Evolutionary conservation across 2,888 invertebrate species (phyloP).

Genomic region (Frankliniella fusca): DNA sequence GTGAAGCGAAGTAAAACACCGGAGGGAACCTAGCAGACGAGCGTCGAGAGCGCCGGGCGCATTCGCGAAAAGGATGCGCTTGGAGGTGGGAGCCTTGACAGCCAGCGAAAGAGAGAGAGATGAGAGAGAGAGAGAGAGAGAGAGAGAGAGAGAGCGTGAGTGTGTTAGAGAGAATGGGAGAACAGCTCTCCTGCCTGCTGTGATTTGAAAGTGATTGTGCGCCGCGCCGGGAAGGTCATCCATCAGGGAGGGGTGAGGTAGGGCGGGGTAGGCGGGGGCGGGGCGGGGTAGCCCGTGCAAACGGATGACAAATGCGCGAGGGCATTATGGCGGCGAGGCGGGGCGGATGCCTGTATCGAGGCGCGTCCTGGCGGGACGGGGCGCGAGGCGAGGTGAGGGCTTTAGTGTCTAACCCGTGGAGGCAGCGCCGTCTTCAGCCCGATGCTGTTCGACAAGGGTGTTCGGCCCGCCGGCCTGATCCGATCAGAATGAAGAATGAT

Average conservation of each 20-base stretch:
- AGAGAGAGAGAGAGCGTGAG: neutral
- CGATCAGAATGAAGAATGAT: conserved; percentile 9
- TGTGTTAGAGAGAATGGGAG: neutral
- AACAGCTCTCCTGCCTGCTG: neutral
- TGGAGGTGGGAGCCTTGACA: too few relatives aligned
- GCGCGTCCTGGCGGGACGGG: too few relatives aligned
- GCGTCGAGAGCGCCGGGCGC: too few relatives aligned
- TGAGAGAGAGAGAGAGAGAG: neutral
- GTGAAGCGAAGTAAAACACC: neutral
- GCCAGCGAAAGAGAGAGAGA: neutral
- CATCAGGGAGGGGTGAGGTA: neutral
- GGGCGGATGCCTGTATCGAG: too few relatives aligned
- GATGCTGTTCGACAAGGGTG: conserved; percentile 4
- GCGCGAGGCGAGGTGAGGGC: neutral
- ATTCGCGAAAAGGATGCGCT: neutral
- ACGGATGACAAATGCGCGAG: too few relatives aligned
- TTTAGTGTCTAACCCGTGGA: neutral
- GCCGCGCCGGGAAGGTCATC: neutral
- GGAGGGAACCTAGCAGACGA: too few relatives aligned
- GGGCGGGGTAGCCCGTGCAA: neutral
- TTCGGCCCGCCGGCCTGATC: neutral
- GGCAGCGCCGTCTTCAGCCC: neutral
- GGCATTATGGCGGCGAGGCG: too few relatives aligned
- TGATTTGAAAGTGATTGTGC: neutral
- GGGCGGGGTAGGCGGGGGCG: neutral